These are phyloP conservation scores for Pelecanoides urinatrix DNA, from an alignment of 2,113 vertebrate species.

Conservation along the genomic window DNA sequence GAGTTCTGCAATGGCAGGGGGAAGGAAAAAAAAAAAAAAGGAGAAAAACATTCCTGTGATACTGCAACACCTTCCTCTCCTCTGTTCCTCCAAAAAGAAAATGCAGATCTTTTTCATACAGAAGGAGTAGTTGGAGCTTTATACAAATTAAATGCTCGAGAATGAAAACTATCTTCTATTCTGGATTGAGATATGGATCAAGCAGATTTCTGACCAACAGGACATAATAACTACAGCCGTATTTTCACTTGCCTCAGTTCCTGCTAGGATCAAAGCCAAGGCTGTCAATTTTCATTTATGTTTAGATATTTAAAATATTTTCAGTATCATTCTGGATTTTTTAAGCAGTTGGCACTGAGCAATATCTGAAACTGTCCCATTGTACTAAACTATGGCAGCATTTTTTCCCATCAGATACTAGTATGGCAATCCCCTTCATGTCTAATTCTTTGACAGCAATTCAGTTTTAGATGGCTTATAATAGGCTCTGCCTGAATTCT, in stretches of 20 bases:
- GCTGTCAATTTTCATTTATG: neutral
- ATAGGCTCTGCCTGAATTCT: constrained; percentile 48
- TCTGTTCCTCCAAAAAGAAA: neutral
- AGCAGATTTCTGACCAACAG: neutral
- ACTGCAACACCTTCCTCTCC: neutral
- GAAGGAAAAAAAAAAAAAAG: neutral
- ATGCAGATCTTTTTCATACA: neutral
- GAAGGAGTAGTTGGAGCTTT: neutral
- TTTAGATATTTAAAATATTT: constrained; percentile 5
- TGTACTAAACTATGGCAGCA: neutral
- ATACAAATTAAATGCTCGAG: neutral
- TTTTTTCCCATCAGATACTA: constrained; percentile 19
- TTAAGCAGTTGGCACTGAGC: neutral
- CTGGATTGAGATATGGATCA: neutral
- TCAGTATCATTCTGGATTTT: neutral
- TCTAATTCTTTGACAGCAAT: constrained; percentile 50
- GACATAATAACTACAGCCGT: neutral
- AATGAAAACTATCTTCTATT: neutral
- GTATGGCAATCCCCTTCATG: neutral
- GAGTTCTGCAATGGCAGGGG: neutral
- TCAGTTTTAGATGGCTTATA: constrained; percentile 26
- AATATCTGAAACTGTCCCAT: neutral
- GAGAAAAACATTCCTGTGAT: neutral
- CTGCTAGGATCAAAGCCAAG: neutral
- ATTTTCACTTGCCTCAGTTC: neutral